Conservation (phyloP, 2,888 invertebrate genomes). For the Halictus quadricinctus region DNA sequence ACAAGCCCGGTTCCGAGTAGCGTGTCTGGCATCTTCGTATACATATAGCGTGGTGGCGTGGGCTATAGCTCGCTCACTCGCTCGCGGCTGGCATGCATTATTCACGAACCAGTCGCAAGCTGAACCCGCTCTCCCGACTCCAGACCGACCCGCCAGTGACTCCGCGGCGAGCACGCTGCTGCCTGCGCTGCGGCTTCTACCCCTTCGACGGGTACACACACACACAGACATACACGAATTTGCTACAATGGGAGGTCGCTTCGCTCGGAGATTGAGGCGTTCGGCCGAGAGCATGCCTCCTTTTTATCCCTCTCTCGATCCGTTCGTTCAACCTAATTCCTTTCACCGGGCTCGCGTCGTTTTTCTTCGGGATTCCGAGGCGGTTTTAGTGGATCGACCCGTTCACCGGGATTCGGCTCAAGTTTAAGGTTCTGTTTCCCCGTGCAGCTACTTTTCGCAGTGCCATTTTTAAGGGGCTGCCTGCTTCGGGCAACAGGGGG, state of each 20-base stretch:
- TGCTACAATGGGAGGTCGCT: constrained; percentile 20
- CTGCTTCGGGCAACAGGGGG: not conserved
- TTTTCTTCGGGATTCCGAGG: constrained; percentile 9
- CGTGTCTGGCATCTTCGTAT: constrained; percentile 72
- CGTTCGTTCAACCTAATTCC: constrained; percentile 25
- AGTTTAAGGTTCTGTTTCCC: not conserved
- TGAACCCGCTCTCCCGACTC: constrained; percentile 54
- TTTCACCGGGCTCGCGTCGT: constrained; percentile 4
- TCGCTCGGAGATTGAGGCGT: constrained; percentile 24
- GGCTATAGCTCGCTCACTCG: constrained; percentile 42
- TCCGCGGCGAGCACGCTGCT: constrained; percentile 23
- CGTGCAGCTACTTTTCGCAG: not conserved
- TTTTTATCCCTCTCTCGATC: constrained; percentile 14
- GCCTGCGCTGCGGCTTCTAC: constrained; percentile 6
- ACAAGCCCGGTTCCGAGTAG: constrained; percentile 70
- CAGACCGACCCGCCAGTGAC: constrained; percentile 40
- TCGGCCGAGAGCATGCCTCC: constrained; percentile 4
- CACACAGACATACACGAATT: constrained; percentile 31
- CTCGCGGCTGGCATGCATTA: constrained; percentile 74
- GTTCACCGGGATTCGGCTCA: constrained; percentile 14
- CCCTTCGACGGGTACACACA: constrained; percentile 17
- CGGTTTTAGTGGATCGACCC: constrained; percentile 3
- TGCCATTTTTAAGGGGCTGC: not conserved
- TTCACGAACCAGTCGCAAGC: constrained; percentile 72
- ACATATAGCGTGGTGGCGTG: constrained; percentile 71